A percentile compares a stretch with the other conserved stretches of the same genome.
These are phyloP conservation scores for Oreochromis niloticus DNA, from an alignment of 2,113 vertebrate genomes.

Conservation along the genomic window DNA sequence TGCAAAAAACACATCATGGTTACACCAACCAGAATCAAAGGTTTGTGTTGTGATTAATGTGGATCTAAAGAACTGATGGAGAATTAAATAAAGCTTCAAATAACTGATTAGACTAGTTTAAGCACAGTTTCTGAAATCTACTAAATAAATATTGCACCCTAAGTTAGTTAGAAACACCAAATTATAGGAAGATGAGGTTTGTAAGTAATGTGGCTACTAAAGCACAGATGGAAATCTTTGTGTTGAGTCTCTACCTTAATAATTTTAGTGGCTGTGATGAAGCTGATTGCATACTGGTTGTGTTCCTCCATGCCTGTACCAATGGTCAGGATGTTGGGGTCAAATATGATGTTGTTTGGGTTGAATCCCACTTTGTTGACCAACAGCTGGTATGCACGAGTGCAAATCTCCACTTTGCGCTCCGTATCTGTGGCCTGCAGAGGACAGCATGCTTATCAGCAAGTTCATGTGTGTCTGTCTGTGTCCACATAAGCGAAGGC, in stretches of 20 bases:
- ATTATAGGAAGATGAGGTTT: neutral
- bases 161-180: neutral
- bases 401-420: slow-evolving; percentile 83
- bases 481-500: neutral
- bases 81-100: neutral
- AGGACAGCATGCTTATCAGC: neutral
- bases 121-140: neutral
- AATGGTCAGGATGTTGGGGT: slow-evolving; percentile 97
- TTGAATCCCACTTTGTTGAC: slow-evolving; percentile 80
- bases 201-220: neutral
- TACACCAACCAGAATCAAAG: neutral
- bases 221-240: neutral
- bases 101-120: neutral
- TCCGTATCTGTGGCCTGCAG: slow-evolving; percentile 86
- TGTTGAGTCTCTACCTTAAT: slow-evolving; percentile 81
- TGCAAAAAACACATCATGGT: neutral
- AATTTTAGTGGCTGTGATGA: slow-evolving; percentile 82
- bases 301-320: slow-evolving; percentile 98
- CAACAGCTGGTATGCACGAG: slow-evolving; percentile 86
- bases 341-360: slow-evolving; percentile 95
- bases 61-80: neutral
- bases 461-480: neutral
- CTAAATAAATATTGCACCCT: neutral
- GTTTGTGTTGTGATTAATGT: neutral
- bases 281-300: slow-evolving; percentile 86